phyloP scores from a whole-genome alignment of 2,888 invertebrate species.

The Alviniconcha strummeri region DNA sequence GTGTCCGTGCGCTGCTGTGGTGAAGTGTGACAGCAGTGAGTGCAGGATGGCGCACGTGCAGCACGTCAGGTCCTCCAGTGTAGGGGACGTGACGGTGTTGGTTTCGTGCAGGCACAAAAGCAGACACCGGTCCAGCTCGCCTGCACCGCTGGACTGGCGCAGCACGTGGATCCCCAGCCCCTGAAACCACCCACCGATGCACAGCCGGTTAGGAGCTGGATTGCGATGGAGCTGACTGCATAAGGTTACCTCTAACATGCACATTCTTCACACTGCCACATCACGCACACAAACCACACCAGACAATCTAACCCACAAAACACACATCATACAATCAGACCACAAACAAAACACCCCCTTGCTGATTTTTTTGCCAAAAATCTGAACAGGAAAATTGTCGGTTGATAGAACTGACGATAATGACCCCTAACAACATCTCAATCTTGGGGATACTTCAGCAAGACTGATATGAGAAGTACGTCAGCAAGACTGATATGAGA shows the following conservation, averaged over 20 bases:
- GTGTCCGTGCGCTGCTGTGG: slow-evolving; percentile 24
- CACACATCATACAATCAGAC: background rate
- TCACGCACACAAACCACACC: background rate
- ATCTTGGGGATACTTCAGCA: too few relatives aligned
- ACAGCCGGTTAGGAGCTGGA: too few relatives aligned
- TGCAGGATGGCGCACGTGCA: slow-evolving; percentile 35
- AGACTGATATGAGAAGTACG: too few relatives aligned
- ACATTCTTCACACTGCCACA: background rate
- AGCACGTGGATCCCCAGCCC: slow-evolving; percentile 13
- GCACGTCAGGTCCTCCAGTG: slow-evolving; percentile 29
- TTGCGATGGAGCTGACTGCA: too few relatives aligned
- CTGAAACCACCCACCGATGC: background rate
- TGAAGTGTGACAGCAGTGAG: slow-evolving; percentile 45
- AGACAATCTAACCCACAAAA: background rate
- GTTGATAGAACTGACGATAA: too few relatives aligned
- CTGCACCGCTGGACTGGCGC: slow-evolving; percentile 7
- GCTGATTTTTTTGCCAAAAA: too few relatives aligned
- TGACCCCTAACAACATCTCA: too few relatives aligned
- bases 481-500: too few relatives aligned
- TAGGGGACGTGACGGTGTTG: slow-evolving; percentile 5
- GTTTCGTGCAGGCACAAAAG: slow-evolving; percentile 28
- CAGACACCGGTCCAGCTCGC: slow-evolving; percentile 32
- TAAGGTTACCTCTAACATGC: too few relatives aligned
- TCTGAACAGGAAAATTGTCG: too few relatives aligned
- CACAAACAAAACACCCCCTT: too few relatives aligned